Evolutionary conservation across 1,140 invertebrate genomes (phyloP).

Genomic region (Plutomurus gul): DNA sequence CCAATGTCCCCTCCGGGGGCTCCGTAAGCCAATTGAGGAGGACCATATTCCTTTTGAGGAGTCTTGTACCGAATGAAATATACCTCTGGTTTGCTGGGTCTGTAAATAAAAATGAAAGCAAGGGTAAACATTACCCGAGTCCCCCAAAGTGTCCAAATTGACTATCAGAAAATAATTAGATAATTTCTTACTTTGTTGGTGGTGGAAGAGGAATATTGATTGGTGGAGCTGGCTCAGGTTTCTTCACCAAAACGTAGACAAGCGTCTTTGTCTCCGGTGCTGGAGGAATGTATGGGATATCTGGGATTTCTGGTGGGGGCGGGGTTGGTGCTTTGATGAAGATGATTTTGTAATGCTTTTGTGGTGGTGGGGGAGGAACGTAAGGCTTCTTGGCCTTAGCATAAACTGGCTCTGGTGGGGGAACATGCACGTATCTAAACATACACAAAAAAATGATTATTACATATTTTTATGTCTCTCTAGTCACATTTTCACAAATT

Average conservation of each 20-base stretch:
- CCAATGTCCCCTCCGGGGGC: not conserved
- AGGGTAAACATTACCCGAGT: not conserved
- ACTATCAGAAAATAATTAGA: not conserved
- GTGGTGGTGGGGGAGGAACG: constrained; percentile 65
- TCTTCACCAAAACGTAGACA: constrained; percentile 80
- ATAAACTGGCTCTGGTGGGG: constrained; percentile 78
- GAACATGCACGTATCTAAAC: constrained; percentile 76
- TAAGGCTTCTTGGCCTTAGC: constrained; percentile 65
- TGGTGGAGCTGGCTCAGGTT: constrained; percentile 79
- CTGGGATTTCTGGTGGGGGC: constrained; percentile 75
- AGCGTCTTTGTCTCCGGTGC: constrained; percentile 85
- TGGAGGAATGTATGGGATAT: constrained; percentile 72
- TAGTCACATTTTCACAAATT: not conserved
- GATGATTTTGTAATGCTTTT: constrained; percentile 87
- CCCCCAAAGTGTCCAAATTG: not conserved
- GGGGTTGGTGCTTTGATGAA: constrained; percentile 85
- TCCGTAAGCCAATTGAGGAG: too few species aligned
- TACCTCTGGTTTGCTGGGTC: constrained; percentile 64
- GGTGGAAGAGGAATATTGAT: constrained; percentile 74
- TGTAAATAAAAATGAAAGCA: too few species aligned
- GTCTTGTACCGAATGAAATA: constrained; percentile 87
- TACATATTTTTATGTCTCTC: not conserved
- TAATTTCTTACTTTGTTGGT: constrained; percentile 72
- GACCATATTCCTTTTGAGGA: constrained; percentile 65
- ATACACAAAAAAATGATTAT: not conserved